A percentile compares a stretch with the other conserved stretches of the same genome.
Conservation (phyloP, 2,113 vertebrate genomes). For the Accipiter virgatus region DNA sequence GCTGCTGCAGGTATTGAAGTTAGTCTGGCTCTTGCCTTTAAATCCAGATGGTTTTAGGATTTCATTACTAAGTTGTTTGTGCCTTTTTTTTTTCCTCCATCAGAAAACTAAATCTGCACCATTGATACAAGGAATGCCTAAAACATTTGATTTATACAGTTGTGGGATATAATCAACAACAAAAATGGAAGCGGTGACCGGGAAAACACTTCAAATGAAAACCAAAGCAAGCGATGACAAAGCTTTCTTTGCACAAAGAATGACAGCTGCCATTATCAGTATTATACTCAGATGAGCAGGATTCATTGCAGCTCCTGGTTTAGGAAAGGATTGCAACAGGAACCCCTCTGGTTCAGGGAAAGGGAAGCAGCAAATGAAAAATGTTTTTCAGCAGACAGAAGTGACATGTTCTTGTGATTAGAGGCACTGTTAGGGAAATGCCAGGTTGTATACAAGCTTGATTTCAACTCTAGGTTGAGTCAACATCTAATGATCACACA, state of each 20-base stretch:
- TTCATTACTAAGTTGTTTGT: background rate
- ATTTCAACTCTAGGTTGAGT: background rate
- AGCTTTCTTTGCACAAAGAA: background rate
- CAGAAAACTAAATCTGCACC: background rate
- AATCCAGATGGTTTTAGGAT: constrained; percentile 19
- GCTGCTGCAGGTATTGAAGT: background rate
- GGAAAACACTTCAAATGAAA: background rate
- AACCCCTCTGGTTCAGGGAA: background rate
- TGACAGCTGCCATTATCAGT: background rate
- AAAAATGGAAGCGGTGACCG: background rate
- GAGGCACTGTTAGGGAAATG: background rate
- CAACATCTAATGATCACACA: background rate
- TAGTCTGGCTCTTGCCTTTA: background rate
- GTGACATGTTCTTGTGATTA: background rate
- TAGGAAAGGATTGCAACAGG: background rate
- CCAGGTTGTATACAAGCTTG: background rate
- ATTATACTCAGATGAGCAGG: background rate
- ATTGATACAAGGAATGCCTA: background rate
- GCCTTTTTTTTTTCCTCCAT: background rate
- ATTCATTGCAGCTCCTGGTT: background rate
- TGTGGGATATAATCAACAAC: background rate
- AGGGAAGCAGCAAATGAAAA: background rate
- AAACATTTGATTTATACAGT: background rate
- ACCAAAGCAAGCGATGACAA: background rate
- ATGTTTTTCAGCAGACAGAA: background rate